Percentiles rank a stretch among this genome's conserved stretches.
Evolutionary conservation across 1,140 invertebrate genomes (phyloP).

Genomic region (Leptinotarsa undecemlineata): DNA sequence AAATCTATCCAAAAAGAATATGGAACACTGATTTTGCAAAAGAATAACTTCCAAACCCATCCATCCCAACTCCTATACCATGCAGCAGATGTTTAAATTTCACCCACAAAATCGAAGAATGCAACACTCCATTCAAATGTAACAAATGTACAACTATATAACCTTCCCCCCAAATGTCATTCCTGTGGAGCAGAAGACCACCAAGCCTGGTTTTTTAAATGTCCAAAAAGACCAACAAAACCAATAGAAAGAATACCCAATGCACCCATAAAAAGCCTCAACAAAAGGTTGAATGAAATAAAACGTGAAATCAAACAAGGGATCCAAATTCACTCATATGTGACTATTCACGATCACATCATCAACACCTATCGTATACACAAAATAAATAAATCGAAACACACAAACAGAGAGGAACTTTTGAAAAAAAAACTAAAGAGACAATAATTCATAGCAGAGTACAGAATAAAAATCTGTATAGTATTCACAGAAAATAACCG

Average conservation of each 20-base stretch:
- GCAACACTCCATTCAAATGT: slow-evolving; percentile 1
- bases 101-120: slow-evolving; percentile 12
- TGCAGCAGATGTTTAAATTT: slow-evolving; percentile 21
- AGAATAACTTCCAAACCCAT: slow-evolving; percentile 1
- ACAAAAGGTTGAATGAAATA: slow-evolving; percentile 28
- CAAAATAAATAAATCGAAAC: slow-evolving; percentile 23
- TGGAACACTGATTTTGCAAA: slow-evolving; percentile 16
- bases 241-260: slow-evolving; percentile 24
- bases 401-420: slow-evolving; percentile 19
- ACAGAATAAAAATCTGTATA: slow-evolving; percentile 15
- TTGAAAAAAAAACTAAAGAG: slow-evolving; percentile 12
- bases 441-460: slow-evolving; percentile 18
- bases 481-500: slow-evolving; percentile 15
- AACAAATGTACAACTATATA: slow-evolving; percentile 15
- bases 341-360: too few species aligned
- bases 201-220: slow-evolving; percentile 18
- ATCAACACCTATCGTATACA: slow-evolving; percentile 4
- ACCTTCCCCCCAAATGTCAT: slow-evolving; percentile 10
- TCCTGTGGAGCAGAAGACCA: slow-evolving; percentile 26
- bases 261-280: slow-evolving; percentile 17
- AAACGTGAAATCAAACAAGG: too few species aligned
- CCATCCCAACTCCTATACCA: not conserved
- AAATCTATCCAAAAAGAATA: not conserved
- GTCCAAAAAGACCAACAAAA: slow-evolving; percentile 18
- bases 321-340: not conserved